Conservation (phyloP, 1,140 invertebrate species). For the Drosophila repleta region DNA sequence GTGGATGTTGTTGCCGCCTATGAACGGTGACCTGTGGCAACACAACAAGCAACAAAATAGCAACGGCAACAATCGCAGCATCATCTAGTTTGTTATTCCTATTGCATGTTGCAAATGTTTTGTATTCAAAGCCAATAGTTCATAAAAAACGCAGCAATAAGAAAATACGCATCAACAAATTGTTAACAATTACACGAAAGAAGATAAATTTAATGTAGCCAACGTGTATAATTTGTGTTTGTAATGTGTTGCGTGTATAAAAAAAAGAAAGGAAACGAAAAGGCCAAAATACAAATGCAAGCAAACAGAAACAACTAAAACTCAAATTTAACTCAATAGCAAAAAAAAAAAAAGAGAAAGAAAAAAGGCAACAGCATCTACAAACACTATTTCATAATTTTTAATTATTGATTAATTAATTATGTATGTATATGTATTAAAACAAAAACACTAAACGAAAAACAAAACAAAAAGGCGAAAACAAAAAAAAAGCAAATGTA, state of each 20-base stretch:
- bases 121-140: conserved; percentile 55
- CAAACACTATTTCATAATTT: conserved; percentile 64
- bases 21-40: conserved; percentile 7
- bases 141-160: conserved; percentile 33
- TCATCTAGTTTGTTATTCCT: conserved; percentile 32
- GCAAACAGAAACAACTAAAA: conserved; percentile 22
- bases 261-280: conserved; percentile 46
- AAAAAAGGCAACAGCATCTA: conserved; percentile 26
- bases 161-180: conserved; percentile 49
- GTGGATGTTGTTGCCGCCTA: conserved; percentile 14
- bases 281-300: conserved; percentile 37
- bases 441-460: conserved; percentile 48
- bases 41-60: conserved; percentile 19
- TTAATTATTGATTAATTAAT: conserved; percentile 80
- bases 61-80: conserved; percentile 9
- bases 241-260: conserved; percentile 68
- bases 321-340: conserved; percentile 25
- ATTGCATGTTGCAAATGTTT: conserved; percentile 56
- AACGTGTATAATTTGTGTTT: conserved; percentile 69
- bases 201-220: conserved; percentile 54
- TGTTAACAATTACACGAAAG: conserved; percentile 53
- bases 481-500: conserved; percentile 48
- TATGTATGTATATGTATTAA: conserved; percentile 71
- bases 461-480: conserved; percentile 42
- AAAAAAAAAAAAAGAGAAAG: conserved; percentile 19